phyloP scores from a whole-genome alignment of 2,888 invertebrate genomes.

The Spodoptera exigua region DNA sequence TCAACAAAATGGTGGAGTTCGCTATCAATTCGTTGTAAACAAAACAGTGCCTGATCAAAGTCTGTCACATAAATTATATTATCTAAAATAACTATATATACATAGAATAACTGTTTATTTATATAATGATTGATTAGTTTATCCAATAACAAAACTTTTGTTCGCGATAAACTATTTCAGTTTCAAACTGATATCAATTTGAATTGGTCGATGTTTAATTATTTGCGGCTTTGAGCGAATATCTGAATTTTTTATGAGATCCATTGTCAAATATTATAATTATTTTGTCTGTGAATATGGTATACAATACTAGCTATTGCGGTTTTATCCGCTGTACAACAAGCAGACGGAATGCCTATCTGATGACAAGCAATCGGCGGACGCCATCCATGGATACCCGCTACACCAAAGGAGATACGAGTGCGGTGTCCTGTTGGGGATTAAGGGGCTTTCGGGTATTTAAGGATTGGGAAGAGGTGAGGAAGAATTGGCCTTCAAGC shows the following conservation, averaged over 20 bases:
- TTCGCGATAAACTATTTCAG: slow-evolving; percentile 6
- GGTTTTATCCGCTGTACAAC: too few relatives aligned
- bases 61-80: slow-evolving; percentile 29
- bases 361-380: too few relatives aligned
- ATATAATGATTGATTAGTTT: slow-evolving; percentile 40
- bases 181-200: slow-evolving; percentile 19
- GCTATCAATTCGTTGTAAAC: neutral
- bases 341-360: too few relatives aligned
- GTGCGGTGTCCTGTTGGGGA: too few relatives aligned
- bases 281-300: too few relatives aligned
- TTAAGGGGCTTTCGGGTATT: too few relatives aligned
- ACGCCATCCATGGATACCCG: too few relatives aligned
- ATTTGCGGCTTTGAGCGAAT: neutral
- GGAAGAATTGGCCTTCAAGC: too few relatives aligned
- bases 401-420: too few relatives aligned
- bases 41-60: slow-evolving; percentile 1
- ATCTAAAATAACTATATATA: slow-evolving; percentile 15
- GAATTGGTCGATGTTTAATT: neutral
- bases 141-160: slow-evolving; percentile 22
- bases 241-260: neutral
- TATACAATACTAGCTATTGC: too few relatives aligned
- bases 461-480: too few relatives aligned
- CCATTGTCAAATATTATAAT: too few relatives aligned
- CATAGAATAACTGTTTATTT: slow-evolving; percentile 17
- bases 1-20: neutral